Percentiles rank a stretch among this genome's conserved stretches.
Evolutionary conservation across 2,797 vertebrate species (phyloP).

Genomic region (Leucoraja ocellata): DNA sequence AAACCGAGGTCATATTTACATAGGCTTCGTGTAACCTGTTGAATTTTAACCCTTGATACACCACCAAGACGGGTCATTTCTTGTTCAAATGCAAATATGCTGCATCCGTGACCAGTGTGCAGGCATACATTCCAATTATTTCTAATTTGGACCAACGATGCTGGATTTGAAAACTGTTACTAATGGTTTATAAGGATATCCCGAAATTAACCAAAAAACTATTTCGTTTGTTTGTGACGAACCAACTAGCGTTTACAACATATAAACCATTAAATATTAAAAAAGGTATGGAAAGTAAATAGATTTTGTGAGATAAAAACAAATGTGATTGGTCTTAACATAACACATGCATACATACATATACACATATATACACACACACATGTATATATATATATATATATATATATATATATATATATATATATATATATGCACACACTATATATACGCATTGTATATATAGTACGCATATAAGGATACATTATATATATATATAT

Average conservation of each 20-base stretch:
- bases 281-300: not conserved
- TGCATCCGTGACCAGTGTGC: not conserved
- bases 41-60: constrained; percentile 55
- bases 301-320: not conserved
- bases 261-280: not conserved
- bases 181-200: not conserved
- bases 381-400: no score
- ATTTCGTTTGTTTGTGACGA: not conserved
- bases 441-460: no score
- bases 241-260: not conserved
- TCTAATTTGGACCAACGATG: not conserved
- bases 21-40: constrained; percentile 53
- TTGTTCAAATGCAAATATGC: constrained; percentile 38
- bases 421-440: no score
- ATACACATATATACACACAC: no score
- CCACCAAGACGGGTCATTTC: constrained; percentile 35
- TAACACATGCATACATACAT: no score
- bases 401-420: no score
- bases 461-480: no score
- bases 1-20: constrained; percentile 54
- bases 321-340: not conserved
- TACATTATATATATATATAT: no score
- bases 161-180: not conserved
- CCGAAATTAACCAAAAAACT: not conserved
- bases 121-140: not conserved